Base-by-base conservation (phyloP, 2,888 invertebrate genomes). In the Acanthosoma haemorrhoidale region DNA sequence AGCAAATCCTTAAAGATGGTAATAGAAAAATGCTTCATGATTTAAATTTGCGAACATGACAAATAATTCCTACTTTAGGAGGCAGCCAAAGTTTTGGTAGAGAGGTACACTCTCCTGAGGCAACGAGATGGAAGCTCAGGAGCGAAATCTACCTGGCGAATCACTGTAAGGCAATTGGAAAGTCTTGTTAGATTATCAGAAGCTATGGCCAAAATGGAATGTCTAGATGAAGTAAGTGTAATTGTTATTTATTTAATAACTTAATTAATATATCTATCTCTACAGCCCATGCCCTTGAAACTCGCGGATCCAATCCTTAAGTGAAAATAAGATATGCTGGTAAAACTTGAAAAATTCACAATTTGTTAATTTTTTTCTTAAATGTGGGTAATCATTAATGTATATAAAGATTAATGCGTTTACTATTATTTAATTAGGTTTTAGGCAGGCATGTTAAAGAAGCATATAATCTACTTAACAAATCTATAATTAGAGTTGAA, bases 181-280 rank as follows among this genome's bases (percentile, higher is more conserved):
- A 93, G 93, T 76, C 90, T 99, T 87, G 88, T 99, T 77, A 90
- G 99, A 11, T 84, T 99, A 25, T 92, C 97, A 0, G 99, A 99
- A 83, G 96, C 92, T 29, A 89, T 96, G 86, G 97, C 99, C 66
- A 89, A 96, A 80, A 87, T 99, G 85, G 92, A 97, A 81, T 98
- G 97, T 80, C 88, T 89, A 75, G 94, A 95, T 67, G 90, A 91
- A 79, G 96, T 85, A 75, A 75, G 73, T 32, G 13, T 60, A n/a
- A n/a, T n/a, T n/a, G n/a, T n/a, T n/a, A n/a, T n/a, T n/a, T n/a
- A n/a, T n/a, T n/a, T n/a, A n/a, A n/a, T n/a, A n/a, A n/a, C n/a
- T n/a, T n/a, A n/a, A n/a, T n/a, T n/a, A n/a, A n/a, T n/a, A n/a
- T n/a, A n/a, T n/a, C n/a, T n/a, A n/a, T n/a, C n/a, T n/a, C n/a